These are phyloP conservation scores for Zingel zingel DNA, from an alignment of 2,113 vertebrate species.

Conservation along the genomic window DNA sequence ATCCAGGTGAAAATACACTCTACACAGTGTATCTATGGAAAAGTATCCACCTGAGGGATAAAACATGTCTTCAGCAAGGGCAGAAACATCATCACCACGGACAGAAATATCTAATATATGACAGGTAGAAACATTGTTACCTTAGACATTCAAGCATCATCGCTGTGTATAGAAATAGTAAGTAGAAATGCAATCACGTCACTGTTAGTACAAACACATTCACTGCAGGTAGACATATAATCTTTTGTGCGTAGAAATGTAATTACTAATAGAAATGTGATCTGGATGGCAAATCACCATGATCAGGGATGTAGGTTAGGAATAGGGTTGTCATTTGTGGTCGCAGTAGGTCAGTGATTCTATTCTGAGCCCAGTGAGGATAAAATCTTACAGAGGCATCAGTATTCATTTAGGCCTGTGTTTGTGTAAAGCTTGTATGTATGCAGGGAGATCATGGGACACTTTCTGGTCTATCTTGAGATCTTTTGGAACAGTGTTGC, in stretches of 20 bases:
- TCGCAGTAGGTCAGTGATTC: background rate
- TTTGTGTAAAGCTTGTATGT: constrained; percentile 5
- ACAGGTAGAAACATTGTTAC: background rate
- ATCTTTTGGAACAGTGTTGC: constrained; percentile 29
- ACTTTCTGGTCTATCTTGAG: constrained; percentile 37
- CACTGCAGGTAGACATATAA: background rate
- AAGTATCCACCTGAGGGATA: background rate
- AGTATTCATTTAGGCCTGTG: constrained; percentile 26
- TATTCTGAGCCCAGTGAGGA: background rate
- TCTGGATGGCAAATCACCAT: background rate
- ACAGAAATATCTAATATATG: background rate
- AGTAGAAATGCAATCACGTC: background rate
- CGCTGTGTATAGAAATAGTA: constrained; percentile 2
- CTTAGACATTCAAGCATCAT: background rate
- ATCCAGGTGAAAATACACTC: constrained; percentile 20
- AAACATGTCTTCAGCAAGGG: background rate
- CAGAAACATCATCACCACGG: background rate
- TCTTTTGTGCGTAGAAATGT: constrained; percentile 6
- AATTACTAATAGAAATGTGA: background rate
- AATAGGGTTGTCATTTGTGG: constrained; percentile 9
- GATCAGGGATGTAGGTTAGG: background rate
- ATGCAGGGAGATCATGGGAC: constrained; percentile 42
- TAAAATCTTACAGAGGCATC: background rate
- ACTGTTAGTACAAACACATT: constrained; percentile 2
- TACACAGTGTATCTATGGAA: background rate